Percentiles rank a stretch among this genome's conserved stretches.
Evolutionary conservation across 2,888 invertebrate genomes (phyloP).

Genomic region (Callosobruchus maculatus): DNA sequence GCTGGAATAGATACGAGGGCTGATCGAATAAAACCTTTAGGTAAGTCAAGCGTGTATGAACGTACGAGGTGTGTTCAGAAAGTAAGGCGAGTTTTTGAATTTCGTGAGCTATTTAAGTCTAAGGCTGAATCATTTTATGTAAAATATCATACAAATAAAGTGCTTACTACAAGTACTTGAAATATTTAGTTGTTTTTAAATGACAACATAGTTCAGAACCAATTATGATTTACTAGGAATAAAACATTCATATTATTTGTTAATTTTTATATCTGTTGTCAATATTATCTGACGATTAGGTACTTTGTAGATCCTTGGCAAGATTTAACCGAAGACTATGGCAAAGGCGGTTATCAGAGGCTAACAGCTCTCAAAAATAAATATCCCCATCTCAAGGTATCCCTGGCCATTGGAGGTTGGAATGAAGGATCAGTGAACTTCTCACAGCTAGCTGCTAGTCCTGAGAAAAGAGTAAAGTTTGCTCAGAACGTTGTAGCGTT

Average conservation of each 20-base stretch:
- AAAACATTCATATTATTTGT: too few relatives aligned
- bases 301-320: constrained; percentile 68
- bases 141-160: too few relatives aligned
- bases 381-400: constrained; percentile 66
- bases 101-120: too few relatives aligned
- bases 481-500: constrained; percentile 67
- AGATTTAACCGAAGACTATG: constrained; percentile 72
- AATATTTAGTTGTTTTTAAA: too few relatives aligned
- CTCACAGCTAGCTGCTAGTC: constrained; percentile 64
- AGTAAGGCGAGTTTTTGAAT: too few relatives aligned
- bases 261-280: too few relatives aligned
- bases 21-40: constrained; percentile 66
- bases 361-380: constrained; percentile 62
- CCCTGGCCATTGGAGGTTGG: constrained; percentile 87
- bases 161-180: too few relatives aligned
- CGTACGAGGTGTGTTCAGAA: too few relatives aligned
- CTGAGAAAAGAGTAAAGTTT: constrained; percentile 62
- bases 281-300: too few relatives aligned
- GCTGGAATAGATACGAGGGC: constrained; percentile 70
- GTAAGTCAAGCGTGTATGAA: constrained; percentile 48
- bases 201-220: too few relatives aligned
- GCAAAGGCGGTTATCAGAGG: constrained; percentile 67
- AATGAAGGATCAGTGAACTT: constrained; percentile 80
- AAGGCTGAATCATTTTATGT: too few relatives aligned
- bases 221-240: too few relatives aligned